A percentile compares a stretch with the other conserved stretches of the same genome.
These are phyloP conservation scores for Eledona agricola DNA, from an alignment of 2,888 invertebrate genomes.

Conservation along the genomic window DNA sequence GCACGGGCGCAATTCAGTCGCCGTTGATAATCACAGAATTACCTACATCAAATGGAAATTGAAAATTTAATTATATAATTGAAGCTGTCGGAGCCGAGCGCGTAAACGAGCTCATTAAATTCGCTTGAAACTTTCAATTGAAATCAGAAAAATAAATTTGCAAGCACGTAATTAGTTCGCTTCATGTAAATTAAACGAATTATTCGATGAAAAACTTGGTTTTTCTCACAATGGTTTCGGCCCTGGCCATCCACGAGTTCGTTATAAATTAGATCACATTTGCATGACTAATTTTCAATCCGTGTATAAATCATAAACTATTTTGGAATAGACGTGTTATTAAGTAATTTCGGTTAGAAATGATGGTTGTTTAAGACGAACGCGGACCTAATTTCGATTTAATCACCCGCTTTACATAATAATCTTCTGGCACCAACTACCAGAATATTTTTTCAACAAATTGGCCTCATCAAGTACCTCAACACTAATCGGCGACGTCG, in stretches of 20 bases:
- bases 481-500: slow-evolving; percentile 7
- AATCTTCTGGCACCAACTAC: slow-evolving; percentile 23
- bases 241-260: slow-evolving; percentile 5
- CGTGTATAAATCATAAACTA: slow-evolving; percentile 35
- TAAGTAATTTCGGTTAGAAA: slow-evolving; percentile 33
- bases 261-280: slow-evolving; percentile 26
- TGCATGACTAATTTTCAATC: slow-evolving; percentile 38
- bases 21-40: too few relatives aligned
- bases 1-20: too few relatives aligned
- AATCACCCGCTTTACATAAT: slow-evolving; percentile 30
- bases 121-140: neutral
- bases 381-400: slow-evolving; percentile 30
- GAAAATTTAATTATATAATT: slow-evolving; percentile 4
- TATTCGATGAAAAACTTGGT: neutral
- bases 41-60: too few relatives aligned
- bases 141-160: slow-evolving; percentile 3
- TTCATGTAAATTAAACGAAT: neutral
- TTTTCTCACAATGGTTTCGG: slow-evolving; percentile 1
- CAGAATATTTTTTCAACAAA: slow-evolving; percentile 15
- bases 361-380: slow-evolving; percentile 26
- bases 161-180: neutral
- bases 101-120: neutral
- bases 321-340: slow-evolving; percentile 32
- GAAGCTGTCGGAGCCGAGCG: slow-evolving; percentile 4
- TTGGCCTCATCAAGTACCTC: slow-evolving; percentile 9